Percentiles rank a stretch among this genome's conserved stretches.
Conservation (phyloP, 2,113 vertebrate species). For the Geothlypis trichas region DNA sequence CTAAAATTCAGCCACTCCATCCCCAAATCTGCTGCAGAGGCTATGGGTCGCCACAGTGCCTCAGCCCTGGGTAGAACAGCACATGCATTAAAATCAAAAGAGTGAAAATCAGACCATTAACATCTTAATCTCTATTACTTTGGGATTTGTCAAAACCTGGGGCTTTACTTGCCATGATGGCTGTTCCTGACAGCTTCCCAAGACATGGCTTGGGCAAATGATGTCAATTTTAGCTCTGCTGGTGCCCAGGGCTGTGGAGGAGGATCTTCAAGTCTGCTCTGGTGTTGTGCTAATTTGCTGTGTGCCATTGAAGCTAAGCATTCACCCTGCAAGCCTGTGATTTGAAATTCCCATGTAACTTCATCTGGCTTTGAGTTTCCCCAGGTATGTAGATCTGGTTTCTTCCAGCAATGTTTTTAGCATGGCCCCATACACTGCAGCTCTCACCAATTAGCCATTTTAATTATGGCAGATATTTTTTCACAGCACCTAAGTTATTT, state of each 20-base stretch:
- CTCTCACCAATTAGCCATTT: neutral
- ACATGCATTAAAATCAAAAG: neutral
- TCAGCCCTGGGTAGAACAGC: neutral
- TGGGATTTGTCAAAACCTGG: neutral
- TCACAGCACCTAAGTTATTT: neutral
- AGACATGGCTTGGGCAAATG: neutral
- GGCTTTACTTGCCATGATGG: neutral
- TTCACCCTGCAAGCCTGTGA: neutral
- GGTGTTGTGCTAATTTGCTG: neutral
- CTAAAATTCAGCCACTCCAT: neutral
- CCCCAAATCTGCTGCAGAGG: neutral
- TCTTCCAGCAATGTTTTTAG: neutral
- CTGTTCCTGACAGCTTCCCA: neutral
- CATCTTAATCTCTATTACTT: neutral
- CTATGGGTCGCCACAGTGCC: neutral
- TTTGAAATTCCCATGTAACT: neutral
- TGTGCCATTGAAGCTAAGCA: neutral
- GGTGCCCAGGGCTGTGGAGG: neutral
- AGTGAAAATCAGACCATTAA: neutral
- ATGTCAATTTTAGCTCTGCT: neutral
- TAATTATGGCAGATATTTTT: neutral
- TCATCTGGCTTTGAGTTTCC: neutral
- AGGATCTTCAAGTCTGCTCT: neutral
- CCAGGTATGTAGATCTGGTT: neutral
- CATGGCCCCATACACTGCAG: neutral